These are phyloP conservation scores for Aphaenogaster ashmeadi DNA, from an alignment of 1,140 invertebrate species.

Conservation along the genomic window DNA sequence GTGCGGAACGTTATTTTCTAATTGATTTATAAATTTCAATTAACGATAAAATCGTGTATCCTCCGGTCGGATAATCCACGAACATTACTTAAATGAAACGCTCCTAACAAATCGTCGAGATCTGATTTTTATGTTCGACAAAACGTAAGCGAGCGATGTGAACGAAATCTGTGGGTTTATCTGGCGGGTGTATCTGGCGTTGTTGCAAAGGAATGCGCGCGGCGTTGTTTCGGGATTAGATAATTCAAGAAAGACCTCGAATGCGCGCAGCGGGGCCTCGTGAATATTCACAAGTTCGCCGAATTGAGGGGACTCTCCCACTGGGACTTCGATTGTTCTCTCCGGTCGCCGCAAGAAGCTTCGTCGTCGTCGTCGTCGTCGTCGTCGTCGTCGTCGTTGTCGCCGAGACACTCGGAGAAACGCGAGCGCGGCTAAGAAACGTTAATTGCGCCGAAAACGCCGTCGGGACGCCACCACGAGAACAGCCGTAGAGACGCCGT, in stretches of 20 bases:
- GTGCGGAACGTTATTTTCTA: neutral
- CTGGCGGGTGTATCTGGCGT: neutral
- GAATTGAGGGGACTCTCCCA: conserved; percentile 36
- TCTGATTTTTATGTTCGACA: neutral
- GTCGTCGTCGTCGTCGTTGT: conserved; percentile 40
- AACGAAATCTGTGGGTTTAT: neutral
- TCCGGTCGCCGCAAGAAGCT: conserved; percentile 42
- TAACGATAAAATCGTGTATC: neutral
- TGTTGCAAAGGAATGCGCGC: neutral
- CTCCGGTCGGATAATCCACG: neutral
- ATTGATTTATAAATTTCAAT: neutral
- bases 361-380: conserved; percentile 34
- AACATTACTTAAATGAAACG: neutral
- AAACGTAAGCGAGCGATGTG: neutral
- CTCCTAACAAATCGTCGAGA: neutral
- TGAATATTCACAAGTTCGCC: conserved; percentile 55
- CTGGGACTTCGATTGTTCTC: conserved; percentile 45
- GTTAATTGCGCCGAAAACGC: conserved; percentile 50
- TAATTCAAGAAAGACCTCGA: conserved; percentile 61
- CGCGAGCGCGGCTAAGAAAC: conserved; percentile 60
- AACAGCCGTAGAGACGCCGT: conserved; percentile 7
- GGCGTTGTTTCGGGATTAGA: conserved; percentile 14
- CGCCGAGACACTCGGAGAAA: conserved; percentile 53
- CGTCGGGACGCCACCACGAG: conserved; percentile 13
- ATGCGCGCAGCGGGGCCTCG: conserved; percentile 17